Evolutionary conservation across 2,797 vertebrate genomes (phyloP), one percentile per base, ranked within the genome.

Genomic region (Clarias fuscus): DNA sequence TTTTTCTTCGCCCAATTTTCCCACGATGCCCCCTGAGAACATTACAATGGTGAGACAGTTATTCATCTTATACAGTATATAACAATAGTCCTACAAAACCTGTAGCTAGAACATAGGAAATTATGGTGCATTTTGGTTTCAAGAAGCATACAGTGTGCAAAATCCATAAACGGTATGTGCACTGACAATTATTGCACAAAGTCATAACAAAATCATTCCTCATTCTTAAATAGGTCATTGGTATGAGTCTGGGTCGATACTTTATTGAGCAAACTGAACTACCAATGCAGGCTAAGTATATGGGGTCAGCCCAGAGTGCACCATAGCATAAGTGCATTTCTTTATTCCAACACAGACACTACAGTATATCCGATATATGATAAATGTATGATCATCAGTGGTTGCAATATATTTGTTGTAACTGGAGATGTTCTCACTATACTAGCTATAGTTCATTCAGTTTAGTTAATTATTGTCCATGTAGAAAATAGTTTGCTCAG

Each of bases 1-100:
- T 77, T 96, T 96, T 92, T 96, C 96, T 40, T 98, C 98, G 0
- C 98, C 98, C 24, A 99, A 99, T 90, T 99, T 97, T 81, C 97
- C 98, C 61, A 98, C 98, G 30, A 96, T 97, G 88, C 98, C 98
- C 0, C 98, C 98, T 90, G 98, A 97, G 88, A 96, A 96, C 10
- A 95, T 99, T 88, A 97, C 95, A 37, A 82, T 87, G 93, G 95
- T 93, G 87, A 92, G 84, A 83, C 48, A 27, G 20, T 8, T 7
- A 43, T 56, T 67, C 30, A 48, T 48, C 43, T 48, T 48, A 10
- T 11, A 48, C 48, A 48, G 48, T 11, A 48, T 48, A 48, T 48
- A 48, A 48, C 48, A 48, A 48, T 48, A 48, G 48, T 48, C 48
- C 48, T 11, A 48, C 43, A 72, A 33, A 43, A n/a, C 14, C 40